Evolutionary conservation across 2,113 vertebrate genomes (phyloP).

Genomic region (Vireo altiloquus): DNA sequence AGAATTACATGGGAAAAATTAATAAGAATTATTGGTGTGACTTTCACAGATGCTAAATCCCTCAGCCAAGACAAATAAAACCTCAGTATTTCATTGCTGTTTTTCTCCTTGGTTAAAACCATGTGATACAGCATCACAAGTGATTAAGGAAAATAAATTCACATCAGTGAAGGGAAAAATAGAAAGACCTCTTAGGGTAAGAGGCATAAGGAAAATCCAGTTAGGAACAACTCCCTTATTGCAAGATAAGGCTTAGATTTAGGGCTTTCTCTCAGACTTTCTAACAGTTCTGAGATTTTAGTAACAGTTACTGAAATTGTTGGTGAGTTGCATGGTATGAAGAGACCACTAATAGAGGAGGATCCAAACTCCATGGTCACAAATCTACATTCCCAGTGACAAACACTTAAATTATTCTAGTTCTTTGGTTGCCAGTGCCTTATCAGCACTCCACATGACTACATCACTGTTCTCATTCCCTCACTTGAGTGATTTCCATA

Average conservation of each 20-base stretch:
- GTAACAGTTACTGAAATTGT: neutral
- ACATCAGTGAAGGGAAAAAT: neutral
- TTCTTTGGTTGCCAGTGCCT: neutral
- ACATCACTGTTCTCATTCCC: neutral
- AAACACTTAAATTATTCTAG: neutral
- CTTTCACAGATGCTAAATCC: neutral
- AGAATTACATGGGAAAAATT: neutral
- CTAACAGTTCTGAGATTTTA: neutral
- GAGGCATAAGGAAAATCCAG: neutral
- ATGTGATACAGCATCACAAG: neutral
- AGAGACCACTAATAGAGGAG: neutral
- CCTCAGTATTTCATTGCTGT: neutral
- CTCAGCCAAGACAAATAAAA: neutral
- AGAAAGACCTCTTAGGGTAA: neutral
- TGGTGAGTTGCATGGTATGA: rapidly evolving
- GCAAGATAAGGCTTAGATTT: neutral
- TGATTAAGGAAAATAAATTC: neutral
- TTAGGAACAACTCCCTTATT: neutral
- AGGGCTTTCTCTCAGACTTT: neutral
- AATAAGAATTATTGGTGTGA: neutral
- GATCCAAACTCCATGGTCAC: neutral
- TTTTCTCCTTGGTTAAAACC: neutral
- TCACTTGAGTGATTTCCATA: neutral
- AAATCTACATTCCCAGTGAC: neutral
- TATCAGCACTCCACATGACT: rapidly evolving